These are phyloP conservation scores for Odiellus spinosus DNA, from an alignment of 2,888 invertebrate species.

Conservation along the genomic window DNA sequence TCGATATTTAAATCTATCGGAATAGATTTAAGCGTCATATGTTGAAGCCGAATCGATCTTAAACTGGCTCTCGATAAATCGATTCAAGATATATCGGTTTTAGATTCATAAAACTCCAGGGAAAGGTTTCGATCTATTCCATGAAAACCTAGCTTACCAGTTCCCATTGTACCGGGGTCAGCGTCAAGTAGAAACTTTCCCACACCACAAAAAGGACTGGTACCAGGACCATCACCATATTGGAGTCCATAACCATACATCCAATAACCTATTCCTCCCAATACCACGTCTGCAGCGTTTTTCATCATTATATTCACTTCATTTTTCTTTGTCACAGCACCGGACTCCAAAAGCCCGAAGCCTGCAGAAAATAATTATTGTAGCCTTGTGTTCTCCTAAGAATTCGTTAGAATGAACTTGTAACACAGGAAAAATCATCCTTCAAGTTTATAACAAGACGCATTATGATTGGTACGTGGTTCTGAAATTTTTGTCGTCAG, in stretches of 20 bases:
- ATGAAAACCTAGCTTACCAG: not conserved
- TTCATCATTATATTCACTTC: slow-evolving; percentile 21
- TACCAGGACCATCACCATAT: slow-evolving; percentile 25
- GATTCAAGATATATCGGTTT: no score
- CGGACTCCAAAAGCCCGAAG: slow-evolving; percentile 20
- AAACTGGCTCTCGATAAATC: no score
- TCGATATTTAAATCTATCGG: no score
- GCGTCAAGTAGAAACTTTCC: slow-evolving; percentile 32
- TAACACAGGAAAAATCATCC: no score
- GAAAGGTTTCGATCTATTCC: no score
- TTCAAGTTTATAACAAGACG: no score
- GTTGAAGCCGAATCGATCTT: no score
- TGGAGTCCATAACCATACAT: slow-evolving; percentile 19
- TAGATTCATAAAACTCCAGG: no score
- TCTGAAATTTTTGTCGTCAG: no score
- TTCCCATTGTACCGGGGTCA: slow-evolving; percentile 24
- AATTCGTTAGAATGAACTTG: no score
- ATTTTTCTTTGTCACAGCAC: slow-evolving; percentile 19
- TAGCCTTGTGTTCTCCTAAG: not conserved
- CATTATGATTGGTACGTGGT: no score
- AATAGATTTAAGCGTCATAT: no score
- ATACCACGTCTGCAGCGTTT: slow-evolving; percentile 19
- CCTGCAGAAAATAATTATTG: slow-evolving; percentile 16
- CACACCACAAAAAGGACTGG: slow-evolving; percentile 29
- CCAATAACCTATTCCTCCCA: slow-evolving; percentile 20